A percentile compares a stretch with the other conserved stretches of the same genome.
These are phyloP conservation scores for Amphiduros pacificus DNA, from an alignment of 2,888 invertebrate species.

Conservation along the genomic window DNA sequence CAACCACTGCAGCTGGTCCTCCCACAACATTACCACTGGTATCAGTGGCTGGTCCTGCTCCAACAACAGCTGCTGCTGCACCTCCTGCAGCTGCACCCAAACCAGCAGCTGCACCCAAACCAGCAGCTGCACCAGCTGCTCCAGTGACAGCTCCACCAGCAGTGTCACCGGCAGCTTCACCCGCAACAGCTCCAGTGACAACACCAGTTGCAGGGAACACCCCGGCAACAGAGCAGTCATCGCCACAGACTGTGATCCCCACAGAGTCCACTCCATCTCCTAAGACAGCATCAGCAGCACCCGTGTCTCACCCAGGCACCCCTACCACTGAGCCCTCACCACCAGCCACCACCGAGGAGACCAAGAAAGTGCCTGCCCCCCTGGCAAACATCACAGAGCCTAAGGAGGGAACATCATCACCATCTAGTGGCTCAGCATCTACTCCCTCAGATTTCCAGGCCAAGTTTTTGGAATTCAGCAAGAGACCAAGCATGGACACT, in stretches of 20 bases:
- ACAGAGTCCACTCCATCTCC: too few relatives aligned
- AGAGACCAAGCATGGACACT: constrained; percentile 28
- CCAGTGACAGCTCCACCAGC: background rate
- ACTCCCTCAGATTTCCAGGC: constrained; percentile 47
- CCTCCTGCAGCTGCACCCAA: background rate
- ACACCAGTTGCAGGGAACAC: constrained; percentile 3
- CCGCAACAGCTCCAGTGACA: constrained; percentile 22
- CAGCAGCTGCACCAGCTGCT: constrained; percentile 3
- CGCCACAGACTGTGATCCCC: too few relatives aligned
- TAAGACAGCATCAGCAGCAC: background rate
- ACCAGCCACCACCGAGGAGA: background rate
- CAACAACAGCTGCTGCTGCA: background rate
- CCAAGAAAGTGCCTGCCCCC: background rate
- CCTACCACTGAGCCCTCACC: background rate
- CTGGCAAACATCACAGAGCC: too few relatives aligned
- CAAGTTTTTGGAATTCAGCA: constrained; percentile 57
- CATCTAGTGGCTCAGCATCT: background rate
- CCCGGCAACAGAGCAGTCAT: background rate
- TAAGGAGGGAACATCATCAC: too few relatives aligned
- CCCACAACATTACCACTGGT: background rate
- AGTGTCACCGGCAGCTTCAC: constrained; percentile 7
- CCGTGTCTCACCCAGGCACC: background rate
- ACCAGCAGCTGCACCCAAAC: background rate
- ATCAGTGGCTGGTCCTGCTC: background rate
- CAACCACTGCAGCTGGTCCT: background rate